Evolutionary conservation across 2,113 vertebrate species (phyloP), one percentile per base, ranked within the genome.

Genomic region (Ictalurus punctatus): DNA sequence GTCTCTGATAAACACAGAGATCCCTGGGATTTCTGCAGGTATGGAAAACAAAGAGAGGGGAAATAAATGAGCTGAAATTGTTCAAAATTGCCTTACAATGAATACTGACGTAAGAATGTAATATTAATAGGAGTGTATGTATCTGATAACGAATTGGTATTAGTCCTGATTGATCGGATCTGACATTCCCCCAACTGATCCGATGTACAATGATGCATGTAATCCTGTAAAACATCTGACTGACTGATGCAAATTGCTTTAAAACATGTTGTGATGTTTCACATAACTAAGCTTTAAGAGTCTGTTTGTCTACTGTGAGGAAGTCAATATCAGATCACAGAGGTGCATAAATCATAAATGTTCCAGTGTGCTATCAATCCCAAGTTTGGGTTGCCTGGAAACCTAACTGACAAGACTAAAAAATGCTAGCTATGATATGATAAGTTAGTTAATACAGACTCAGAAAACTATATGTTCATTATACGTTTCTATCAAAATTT

Each of bases 1-100:
- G 85, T 88, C 91, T 92, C 94, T 95, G 93, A 23, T 86, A 1
- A 90, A 52, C 81, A 91, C 78, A 90, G 67, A 83, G 54, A 78
- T 40, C 34, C 48, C 6, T 34, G 44, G 52, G 37, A 85, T 76
- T 76, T 87, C 86, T 87, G 61, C 6, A 83, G 19, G 12, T 58
- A 8, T 30, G 6, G 9, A 30, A 2, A 21, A 34, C 25, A 83
- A 59, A 89, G 3, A 54, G 5, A 34, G 27, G n/a, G 16, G 0
- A 58, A 44, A 87, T 40, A 1, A 48, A 63, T 48, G 44, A 61
- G 30, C 44, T 54, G 12, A 61, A 63, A 23, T 23, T 78, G 54
- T 13, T 44, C 30, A 74, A 81, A 73, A n/a, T n/a, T 21, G 19
- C 23, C 16, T 34, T 86, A 27, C 58, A 87, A 52, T 10, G 7